Evolutionary conservation across 2,797 vertebrate genomes (phyloP), one percentile per base, ranked within the genome.

Genomic region (Helarctos malayanus): DNA sequence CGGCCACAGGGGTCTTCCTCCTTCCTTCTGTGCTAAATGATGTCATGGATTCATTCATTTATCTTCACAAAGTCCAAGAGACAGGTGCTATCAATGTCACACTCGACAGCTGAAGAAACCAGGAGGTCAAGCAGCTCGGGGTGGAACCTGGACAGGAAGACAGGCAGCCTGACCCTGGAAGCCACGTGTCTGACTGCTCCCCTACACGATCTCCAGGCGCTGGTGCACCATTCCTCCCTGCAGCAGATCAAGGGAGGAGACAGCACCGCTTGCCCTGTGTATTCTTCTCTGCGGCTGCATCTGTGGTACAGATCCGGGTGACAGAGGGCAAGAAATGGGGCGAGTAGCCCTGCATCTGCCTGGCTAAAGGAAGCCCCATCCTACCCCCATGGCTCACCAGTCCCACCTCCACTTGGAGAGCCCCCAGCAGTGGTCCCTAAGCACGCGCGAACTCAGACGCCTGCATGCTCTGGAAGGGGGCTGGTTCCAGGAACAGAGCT

Each of bases 21-120:
- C 76, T 45, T 19, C 35, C n/a, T 80, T 69, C 76, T 63, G 57
- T 41, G n/a, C 27, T 61, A 63, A 68, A 68, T 18, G 57, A 52
- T 5, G 73, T 87, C 49, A 79, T 3, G 15, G 45, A 79, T 83
- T 49, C 9, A 9, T 71, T 92, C 45, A 38, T 5, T 69, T 38
- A 59, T 54, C 47, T 52, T 52, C 18, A 84, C 27, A 52, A 82
- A 94, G 91, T 61, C 78, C 54, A 49, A 91, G 89, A 85, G 25
- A 52, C 38, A 73, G 54, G 52, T 14, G 19, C 49, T 80, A 23
- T 63, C 38, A 82, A 68, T 15, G 63, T 29, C 61, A 49, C 45
- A 52, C 27, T 52, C 8, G 47, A 87, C 76, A 90, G 61, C n/a
- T 4, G 15, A 87, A 45, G 88, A 87, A 59, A 49, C 57, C 1